Evolutionary conservation across 2,113 vertebrate species (phyloP), one percentile per base, ranked within the genome.

Genomic region (Dipodomys spectabilis): DNA sequence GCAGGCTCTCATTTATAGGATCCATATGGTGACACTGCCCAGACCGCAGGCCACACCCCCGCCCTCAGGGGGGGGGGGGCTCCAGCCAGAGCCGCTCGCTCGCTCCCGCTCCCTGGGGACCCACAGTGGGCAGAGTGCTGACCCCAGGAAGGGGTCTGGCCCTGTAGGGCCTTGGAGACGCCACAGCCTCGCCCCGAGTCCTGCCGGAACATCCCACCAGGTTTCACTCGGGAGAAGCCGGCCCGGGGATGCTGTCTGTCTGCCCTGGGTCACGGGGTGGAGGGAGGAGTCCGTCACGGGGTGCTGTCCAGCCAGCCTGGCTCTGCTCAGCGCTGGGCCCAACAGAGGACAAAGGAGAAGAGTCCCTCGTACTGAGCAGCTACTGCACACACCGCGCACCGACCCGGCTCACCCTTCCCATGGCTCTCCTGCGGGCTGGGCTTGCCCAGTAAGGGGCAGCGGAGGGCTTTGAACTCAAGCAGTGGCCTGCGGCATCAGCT

Each of bases 1-100:
- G 96, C 96, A 98, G 27, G 74, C 94, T 97, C 97, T 97, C 97
- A 98, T 98, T 98, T 98, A 98, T 97, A 97, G 97, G 93, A 96
- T 97, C 97, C 98, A 97, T 97, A 98, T 97, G 98, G 97, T 96
- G 95, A 94, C 25, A 0, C 83, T 22, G 18, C 87, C 92, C 94
- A 93, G 92, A 95, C 95, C 44, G 0, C 88, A 93, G 39, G 4
- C 6, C 35, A 39, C 35, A 39, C 96, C 88, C 93, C 75, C 94
- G 91, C 90, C 96, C 97, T n/a, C n/a, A n/a, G n/a, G n/a, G n/a
- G 84, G 0, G 3, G 35, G 84, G 74, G 93, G 92, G 84, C 28
- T 2, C 81, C 7, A 5, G n/a, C 64, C 10, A 1, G 0, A 53
- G 25, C 35, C 8, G 15, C 53, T 18, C 16, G 15, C 53, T 13